Evolutionary conservation across 2,797 vertebrate genomes (phyloP), one percentile per base, ranked within the genome.

Genomic region (Danio aesculapii): DNA sequence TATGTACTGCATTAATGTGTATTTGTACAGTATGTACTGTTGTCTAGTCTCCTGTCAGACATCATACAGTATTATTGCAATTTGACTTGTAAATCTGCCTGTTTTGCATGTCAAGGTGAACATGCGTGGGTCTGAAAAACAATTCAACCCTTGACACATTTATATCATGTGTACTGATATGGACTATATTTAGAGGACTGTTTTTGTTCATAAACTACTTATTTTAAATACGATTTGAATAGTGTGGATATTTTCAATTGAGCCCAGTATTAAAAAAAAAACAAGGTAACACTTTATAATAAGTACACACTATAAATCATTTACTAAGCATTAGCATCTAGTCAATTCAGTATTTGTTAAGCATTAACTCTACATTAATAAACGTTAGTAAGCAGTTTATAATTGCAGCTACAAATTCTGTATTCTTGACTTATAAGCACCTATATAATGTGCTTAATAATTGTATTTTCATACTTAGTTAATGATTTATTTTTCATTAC

Each of bases 171-270:
- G 46, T 47, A 43, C 46, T 52, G 43, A 68, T 71, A 47, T 11
- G 14, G 49, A 67, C n/a, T 84, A 86, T 84, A 77, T 84, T 84
- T 86, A 50, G 80, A 69, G 63, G 8, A 4, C 14, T 84, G 76
- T 76, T 86, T 86, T 63, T 63, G 30, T 58, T 59, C 41, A 64
- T 67, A 47, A 19, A 46, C 46, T 49, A 4, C 6, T 46, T 81
- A 11, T 19, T 43, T 41, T 53, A 8, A 46, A 55, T 57, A 62
- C 3, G 8, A 75, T 84, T 86, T 83, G 58, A 86, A 81, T 73
- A 57, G n/a, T 30, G 12, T n/a, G 1, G 5, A 14, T n/a, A 49
- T 78, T 81, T 72, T 73, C 52, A 79, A 39, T 39, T 30, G 30
- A 30, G 30, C 30, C 3, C 30, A 1, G 30, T 30, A 30, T 30